Evolutionary conservation across 2,113 vertebrate genomes (phyloP).

Genomic region (Malurus melanocephalus): DNA sequence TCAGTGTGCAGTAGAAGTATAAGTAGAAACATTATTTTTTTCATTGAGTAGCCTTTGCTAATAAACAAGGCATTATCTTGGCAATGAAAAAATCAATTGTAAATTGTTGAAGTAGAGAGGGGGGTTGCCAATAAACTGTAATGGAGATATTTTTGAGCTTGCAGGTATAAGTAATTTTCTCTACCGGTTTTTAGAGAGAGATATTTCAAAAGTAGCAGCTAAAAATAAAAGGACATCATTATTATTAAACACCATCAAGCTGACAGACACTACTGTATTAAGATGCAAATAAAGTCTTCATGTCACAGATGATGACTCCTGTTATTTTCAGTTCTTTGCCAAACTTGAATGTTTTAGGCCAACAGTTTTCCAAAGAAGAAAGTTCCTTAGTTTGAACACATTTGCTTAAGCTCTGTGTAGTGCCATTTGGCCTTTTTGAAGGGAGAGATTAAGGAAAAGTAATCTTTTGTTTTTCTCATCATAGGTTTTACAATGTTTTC

Average conservation of each 20-base stretch:
- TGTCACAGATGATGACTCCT: neutral
- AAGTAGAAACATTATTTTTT: neutral
- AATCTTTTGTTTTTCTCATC: neutral
- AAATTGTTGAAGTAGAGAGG: neutral
- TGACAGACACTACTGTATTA: slow-evolving; percentile 9
- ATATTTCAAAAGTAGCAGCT: neutral
- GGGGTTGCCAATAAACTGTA: neutral
- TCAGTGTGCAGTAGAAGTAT: neutral
- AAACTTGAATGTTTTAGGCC: neutral
- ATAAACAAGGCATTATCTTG: neutral
- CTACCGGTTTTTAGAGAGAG: neutral
- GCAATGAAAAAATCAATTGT: neutral
- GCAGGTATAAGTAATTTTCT: neutral
- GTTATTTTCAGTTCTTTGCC: slow-evolving; percentile 17
- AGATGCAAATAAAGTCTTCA: neutral
- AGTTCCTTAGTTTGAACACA: neutral
- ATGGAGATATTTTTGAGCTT: neutral
- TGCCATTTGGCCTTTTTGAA: neutral
- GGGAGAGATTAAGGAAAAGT: neutral
- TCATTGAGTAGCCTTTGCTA: neutral
- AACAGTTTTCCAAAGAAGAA: neutral
- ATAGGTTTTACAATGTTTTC: neutral
- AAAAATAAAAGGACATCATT: slow-evolving; percentile 17
- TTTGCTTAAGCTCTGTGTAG: neutral
- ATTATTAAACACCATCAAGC: neutral